Base-by-base conservation (phyloP, 2,113 vertebrate genomes). In the Siniperca chuatsi region DNA sequence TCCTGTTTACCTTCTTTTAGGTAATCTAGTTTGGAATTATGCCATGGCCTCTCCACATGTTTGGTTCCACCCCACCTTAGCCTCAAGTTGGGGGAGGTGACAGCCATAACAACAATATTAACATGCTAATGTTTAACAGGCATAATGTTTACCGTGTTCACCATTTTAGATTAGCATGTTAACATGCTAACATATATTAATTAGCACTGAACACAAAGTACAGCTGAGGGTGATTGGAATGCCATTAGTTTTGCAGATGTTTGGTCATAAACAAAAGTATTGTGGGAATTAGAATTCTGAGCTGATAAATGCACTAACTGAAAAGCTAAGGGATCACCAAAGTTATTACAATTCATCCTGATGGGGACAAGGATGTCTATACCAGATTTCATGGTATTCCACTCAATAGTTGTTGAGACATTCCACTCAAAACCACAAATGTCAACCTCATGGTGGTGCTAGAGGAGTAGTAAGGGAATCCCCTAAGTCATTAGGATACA, bases 31-130 rank as follows among this genome's bases (percentile, higher is more conserved):
- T 71, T 62, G 35, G 60, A 78, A 62, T n/a, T 1, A 15, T 15
- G 11, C 35, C 42, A 5, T 67, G 58, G 70, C 35, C 74, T 78
- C 46, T 75, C 67, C 20, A 44, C 25, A 42, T 50, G 12, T 70
- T 46, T 62, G 8, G 4, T 37, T 62, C 23, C 18, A 54, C 12
- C 8, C 23, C 18, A 54, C 12, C 8, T 68, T 6, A 40, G 46
- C 55, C 3, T 37, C 3, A 37, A 4, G 35, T 37, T 37, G 35
- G 5, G 35, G 35, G 35, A 37, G 35, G 35, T 4, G 35, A 0
- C 35, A 37, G 35, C 35, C 35, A 46, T 29, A 25, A 13, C n/a
- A 25, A n/a, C n/a, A 44, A 61, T 46, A 9, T 55, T 29, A 55
- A 40, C 64, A 55, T 55, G 11, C 29, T n/a, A 37, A 33, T 7